Evolutionary conservation across 2,888 invertebrate genomes (phyloP).

Genomic region (Athalia circularis): DNA sequence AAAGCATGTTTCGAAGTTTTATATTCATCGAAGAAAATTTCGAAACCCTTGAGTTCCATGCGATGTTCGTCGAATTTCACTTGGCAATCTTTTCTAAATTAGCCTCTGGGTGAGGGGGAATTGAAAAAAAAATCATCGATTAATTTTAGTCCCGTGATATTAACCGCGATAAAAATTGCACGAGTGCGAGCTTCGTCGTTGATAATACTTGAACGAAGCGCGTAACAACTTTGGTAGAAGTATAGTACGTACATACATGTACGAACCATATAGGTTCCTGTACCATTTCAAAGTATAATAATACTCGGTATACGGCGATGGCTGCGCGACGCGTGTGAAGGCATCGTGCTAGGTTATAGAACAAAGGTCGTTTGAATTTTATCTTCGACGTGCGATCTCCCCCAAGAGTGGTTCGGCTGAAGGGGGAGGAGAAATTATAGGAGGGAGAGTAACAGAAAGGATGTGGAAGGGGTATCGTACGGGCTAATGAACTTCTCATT

Average conservation of each 20-base stretch:
- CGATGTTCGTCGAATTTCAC: no score
- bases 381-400: conserved; percentile 66
- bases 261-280: not conserved
- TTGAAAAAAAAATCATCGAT: no score
- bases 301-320: not conserved
- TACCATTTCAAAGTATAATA: conserved; percentile 5
- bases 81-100: no score
- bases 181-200: not conserved
- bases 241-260: not conserved
- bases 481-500: conserved; percentile 73
- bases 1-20: no score
- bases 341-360: conserved; percentile 36
- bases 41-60: not conserved
- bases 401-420: conserved; percentile 58
- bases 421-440: conserved; percentile 45
- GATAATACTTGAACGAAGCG: conserved; percentile 4
- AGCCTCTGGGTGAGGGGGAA: no score
- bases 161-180: not conserved
- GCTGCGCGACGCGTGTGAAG: conserved; percentile 17
- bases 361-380: conserved; percentile 58
- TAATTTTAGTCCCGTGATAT: no score
- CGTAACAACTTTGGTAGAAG: conserved; percentile 16
- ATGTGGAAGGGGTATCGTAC: conserved; percentile 53
- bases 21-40: not conserved
- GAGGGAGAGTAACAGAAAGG: conserved; percentile 48